Conservation (phyloP, 2,113 vertebrate species). For the zebrafish (Danio rerio) region GRCz12tu NC_133180.1:20458501-20459000, state of each 20-base stretch:
- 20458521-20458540: slow-evolving; percentile 66
- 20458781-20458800: background rate
- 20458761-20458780: slow-evolving; percentile 43
- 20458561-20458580: slow-evolving; percentile 62
- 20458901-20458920: background rate
- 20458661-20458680: slow-evolving; percentile 17
- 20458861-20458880: background rate
- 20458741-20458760: slow-evolving; percentile 17
- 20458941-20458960: too few species aligned
- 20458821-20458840: slow-evolving; percentile 26
- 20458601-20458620: slow-evolving; percentile 50
- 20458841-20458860: background rate
- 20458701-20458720: slow-evolving; percentile 24
- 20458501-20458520: slow-evolving; percentile 43
- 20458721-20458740: slow-evolving; percentile 27
- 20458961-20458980: background rate
- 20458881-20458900: background rate
- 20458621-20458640: slow-evolving; percentile 36
- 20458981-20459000: background rate
- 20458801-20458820: background rate
- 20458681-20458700: slow-evolving; percentile 36
- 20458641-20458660: slow-evolving; percentile 34
- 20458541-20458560: slow-evolving; percentile 67
- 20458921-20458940: background rate
- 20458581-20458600: slow-evolving; percentile 67